Conservation (phyloP, 2,888 invertebrate genomes). For the Orchesellides sinensis region DNA sequence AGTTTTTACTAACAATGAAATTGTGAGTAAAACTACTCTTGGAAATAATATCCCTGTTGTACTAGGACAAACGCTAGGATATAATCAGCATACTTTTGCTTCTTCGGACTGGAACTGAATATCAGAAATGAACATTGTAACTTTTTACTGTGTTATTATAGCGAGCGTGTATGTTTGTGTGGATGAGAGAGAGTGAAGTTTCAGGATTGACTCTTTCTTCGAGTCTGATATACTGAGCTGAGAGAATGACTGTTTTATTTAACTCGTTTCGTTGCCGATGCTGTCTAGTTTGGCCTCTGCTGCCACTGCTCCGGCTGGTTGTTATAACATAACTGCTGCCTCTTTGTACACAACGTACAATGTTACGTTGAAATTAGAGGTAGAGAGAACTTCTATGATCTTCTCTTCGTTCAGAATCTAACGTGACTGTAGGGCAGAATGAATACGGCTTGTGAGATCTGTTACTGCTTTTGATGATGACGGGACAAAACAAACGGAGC, state of each 20-base stretch:
- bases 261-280: constrained; percentile 34
- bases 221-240: constrained; percentile 53
- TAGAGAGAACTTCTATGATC: too few species aligned
- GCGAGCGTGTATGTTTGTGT: constrained; percentile 1
- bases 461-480: neutral
- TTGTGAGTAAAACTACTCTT: constrained; percentile 1
- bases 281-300: constrained; percentile 1
- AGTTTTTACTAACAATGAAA: constrained; percentile 2
- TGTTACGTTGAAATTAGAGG: too few species aligned
- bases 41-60: constrained; percentile 3
- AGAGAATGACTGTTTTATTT: constrained; percentile 57
- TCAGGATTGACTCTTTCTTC: constrained; percentile 65
- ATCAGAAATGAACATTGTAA: neutral
- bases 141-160: neutral
- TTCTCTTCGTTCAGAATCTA: neutral
- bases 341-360: constrained; percentile 8
- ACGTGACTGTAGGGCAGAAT: neutral
- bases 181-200: constrained; percentile 49
- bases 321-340: neutral
- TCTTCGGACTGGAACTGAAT: neutral
- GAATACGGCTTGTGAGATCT: neutral
- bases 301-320: neutral
- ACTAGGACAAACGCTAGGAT: too few species aligned
- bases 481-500: constrained; percentile 1
- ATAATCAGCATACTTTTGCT: neutral